phyloP scores from a whole-genome alignment of 2,888 invertebrate species.

The Monochamus alternatus region DNA sequence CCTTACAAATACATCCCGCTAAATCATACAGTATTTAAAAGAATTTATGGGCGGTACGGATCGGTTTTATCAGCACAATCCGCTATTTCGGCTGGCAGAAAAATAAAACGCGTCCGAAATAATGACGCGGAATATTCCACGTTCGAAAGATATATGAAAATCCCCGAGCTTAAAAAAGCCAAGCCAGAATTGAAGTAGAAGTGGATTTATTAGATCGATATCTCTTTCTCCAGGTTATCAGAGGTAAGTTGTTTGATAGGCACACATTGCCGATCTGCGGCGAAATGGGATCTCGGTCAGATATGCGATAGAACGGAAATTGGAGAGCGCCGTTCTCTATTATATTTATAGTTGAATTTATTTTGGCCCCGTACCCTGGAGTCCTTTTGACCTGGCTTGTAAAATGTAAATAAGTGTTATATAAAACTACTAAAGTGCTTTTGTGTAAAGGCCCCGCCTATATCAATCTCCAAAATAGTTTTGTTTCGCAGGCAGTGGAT shows the following conservation, averaged over 20 bases:
- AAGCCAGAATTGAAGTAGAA: slow-evolving; percentile 18
- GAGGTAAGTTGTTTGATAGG: slow-evolving; percentile 59
- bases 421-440: slow-evolving; percentile 48
- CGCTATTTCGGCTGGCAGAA: not conserved
- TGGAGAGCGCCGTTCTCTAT: slow-evolving; percentile 57
- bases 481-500: slow-evolving; percentile 36
- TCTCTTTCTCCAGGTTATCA: slow-evolving; percentile 56
- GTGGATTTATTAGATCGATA: slow-evolving; percentile 49
- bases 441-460: slow-evolving; percentile 44
- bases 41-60: no score
- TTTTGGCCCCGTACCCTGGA: slow-evolving; percentile 45
- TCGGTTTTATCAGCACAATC: no score
- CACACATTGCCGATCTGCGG: slow-evolving; percentile 56
- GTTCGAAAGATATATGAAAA: slow-evolving; percentile 17
- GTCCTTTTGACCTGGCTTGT: slow-evolving; percentile 52
- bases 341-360: slow-evolving; percentile 60
- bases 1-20: no score
- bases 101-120: not conserved
- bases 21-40: no score
- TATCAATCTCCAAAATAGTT: slow-evolving; percentile 51
- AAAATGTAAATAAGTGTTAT: slow-evolving; percentile 58
- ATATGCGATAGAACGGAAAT: slow-evolving; percentile 60
- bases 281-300: slow-evolving; percentile 58
- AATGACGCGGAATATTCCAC: slow-evolving; percentile 3
- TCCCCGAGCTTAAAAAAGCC: slow-evolving; percentile 10